phyloP scores from a whole-genome alignment of 2,888 invertebrate genomes.

The Itoplectis maculator region DNA sequence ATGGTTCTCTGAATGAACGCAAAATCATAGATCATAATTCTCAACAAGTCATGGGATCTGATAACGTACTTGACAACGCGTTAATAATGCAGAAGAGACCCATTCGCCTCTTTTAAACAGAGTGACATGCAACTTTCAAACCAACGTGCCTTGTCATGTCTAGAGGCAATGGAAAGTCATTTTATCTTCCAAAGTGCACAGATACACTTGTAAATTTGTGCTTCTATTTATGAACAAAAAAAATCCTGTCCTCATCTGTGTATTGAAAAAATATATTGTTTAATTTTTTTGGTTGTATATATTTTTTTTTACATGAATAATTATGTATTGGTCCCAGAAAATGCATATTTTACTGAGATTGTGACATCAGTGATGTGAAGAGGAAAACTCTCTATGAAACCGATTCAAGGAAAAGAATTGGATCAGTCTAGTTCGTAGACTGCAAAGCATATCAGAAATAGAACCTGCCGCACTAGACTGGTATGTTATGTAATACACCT shows the following conservation, averaged over 20 bases:
- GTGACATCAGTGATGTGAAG: neutral
- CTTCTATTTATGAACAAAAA: neutral
- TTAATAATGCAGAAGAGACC: conserved; percentile 32
- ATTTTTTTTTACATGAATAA: neutral
- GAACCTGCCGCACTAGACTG: conserved; percentile 74
- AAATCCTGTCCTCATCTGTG: neutral
- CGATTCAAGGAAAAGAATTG: conserved; percentile 20
- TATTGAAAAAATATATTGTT: neutral
- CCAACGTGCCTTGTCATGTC: conserved; percentile 36
- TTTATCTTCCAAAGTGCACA: neutral
- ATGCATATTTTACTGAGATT: neutral
- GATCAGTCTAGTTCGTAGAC: conserved; percentile 70
- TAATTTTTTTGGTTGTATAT: neutral
- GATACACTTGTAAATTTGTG: neutral
- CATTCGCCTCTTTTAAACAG: conserved; percentile 28
- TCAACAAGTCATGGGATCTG: conserved; percentile 12
- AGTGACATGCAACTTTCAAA: conserved; percentile 48
- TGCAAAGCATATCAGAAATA: conserved; percentile 79
- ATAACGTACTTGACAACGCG: conserved; percentile 8
- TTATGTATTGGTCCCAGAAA: neutral
- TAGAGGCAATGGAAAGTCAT: neutral
- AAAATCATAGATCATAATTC: conserved; percentile 33
- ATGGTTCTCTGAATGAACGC: neutral
- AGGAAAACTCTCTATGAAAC: neutral
- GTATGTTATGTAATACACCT: conserved; percentile 77